Conservation (phyloP, 2,797 vertebrate species). For the Lithobates sylvaticus region DNA sequence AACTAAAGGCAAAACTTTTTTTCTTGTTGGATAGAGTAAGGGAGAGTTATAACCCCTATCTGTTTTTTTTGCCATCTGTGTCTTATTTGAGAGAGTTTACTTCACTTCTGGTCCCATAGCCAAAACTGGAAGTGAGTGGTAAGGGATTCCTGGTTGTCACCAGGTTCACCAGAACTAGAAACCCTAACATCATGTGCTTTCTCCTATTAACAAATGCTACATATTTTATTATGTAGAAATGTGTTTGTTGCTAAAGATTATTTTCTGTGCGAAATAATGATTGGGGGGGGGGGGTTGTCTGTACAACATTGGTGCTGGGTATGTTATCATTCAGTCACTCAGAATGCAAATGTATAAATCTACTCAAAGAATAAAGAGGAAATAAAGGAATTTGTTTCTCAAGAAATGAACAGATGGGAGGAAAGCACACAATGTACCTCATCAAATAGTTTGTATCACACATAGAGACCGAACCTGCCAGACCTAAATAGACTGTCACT, state of each 20-base stretch:
- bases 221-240: background rate
- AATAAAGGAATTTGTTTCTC: no score
- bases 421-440: background rate
- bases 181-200: background rate
- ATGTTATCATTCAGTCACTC: background rate
- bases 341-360: background rate
- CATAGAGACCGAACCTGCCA: background rate
- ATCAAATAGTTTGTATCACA: background rate
- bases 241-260: background rate
- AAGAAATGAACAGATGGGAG: conserved; percentile 1
- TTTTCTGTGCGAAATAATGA: background rate
- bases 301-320: background rate
- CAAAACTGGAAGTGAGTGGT: no score
- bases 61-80: no score
- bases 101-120: no score
- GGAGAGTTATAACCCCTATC: no score
- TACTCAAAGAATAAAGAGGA: background rate
- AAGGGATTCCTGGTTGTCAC: no score
- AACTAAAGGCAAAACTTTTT: no score
- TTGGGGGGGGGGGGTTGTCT: background rate
- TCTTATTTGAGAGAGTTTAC: no score
- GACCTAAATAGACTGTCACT: background rate
- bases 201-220: background rate
- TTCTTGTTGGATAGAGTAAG: no score
- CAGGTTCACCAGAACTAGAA: background rate